Percentiles rank a stretch among this genome's conserved stretches.
Conservation (phyloP, 2,888 invertebrate species). For the Drosophila merina region DNA sequence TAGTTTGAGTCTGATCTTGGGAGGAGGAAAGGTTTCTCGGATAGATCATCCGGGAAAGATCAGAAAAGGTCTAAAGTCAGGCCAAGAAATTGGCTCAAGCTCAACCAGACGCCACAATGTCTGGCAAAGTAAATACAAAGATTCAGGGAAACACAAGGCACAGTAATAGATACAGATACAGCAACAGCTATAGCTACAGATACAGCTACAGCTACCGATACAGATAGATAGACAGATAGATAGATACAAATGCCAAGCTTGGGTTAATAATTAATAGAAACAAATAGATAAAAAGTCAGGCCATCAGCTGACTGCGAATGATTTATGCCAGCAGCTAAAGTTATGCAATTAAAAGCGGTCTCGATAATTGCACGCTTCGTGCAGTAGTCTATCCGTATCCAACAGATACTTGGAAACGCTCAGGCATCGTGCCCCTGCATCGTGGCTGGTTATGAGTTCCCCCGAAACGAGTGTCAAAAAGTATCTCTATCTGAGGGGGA, state of each 20-base stretch:
- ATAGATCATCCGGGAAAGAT: neutral
- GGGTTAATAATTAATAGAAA: conserved; percentile 30
- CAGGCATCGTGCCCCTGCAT: neutral
- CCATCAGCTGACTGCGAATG: conserved; percentile 39
- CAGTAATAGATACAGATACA: conserved; percentile 24
- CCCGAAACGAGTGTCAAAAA: neutral
- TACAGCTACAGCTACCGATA: no score
- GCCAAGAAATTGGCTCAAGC: neutral
- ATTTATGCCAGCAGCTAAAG: conserved; percentile 13
- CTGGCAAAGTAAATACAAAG: conserved; percentile 6
- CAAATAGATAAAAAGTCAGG: conserved; percentile 11
- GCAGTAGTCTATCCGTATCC: conserved; percentile 6
- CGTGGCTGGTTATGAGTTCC: no score
- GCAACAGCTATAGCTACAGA: no score
- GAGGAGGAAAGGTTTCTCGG: neutral
- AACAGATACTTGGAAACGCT: conserved; percentile 1
- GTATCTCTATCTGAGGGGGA: no score
- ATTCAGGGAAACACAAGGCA: no score
- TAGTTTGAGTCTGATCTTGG: neutral
- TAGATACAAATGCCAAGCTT: conserved; percentile 7
- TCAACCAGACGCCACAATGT: conserved; percentile 20
- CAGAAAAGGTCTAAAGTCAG: no score
- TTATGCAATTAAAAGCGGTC: conserved; percentile 25
- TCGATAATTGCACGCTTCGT: conserved; percentile 25
- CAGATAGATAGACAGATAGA: neutral